Base-by-base conservation (phyloP, 1,140 invertebrate species). In the Eumaeus atala region DNA sequence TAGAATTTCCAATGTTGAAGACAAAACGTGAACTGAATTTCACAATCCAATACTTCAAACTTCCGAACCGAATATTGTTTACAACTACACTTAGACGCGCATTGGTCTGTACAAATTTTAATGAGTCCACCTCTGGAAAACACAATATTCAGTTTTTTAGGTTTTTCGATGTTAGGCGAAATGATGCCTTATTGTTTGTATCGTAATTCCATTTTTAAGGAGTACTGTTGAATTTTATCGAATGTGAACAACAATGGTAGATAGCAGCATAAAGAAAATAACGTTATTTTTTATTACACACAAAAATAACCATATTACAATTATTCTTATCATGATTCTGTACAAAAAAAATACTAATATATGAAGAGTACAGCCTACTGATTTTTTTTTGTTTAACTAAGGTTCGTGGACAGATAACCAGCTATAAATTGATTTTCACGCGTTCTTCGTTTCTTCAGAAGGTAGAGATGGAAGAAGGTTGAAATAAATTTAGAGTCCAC, bases 61-160 rank as follows among this genome's bases (percentile, higher is more conserved):
- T 53, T 40, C 38, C n/a, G n/a, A 21, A 42, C 38, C 51, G 42
- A 53, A 28, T 52, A 44, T 47, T 53, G 51, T 53, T 53, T 53
- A 44, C 38, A 53, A 53, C 51, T 53, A 53, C 51, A 53, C 51
- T 53, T 53, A 42, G 37, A 53, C 12, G 42, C 18, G n/a, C 51
- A 53, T 53, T 35, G 37, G 51, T 33, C 38, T 53, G 40, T 53
- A 53, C 51, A 42, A 47, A 53, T 53, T 53, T 53, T 53, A 53
- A 53, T 53, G 51, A 53, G 51, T 53, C 40, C 51, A 53, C 37
- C 51, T 53, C 40, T 53, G 21, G 2, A 28, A 28, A 28, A 2
- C 21, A 33, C 51, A 42, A 40, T 44, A 53, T 28, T 28, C 21
- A 28, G 21, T 28, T 28, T 28, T 28, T 28, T 3, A 6, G 21